Evolutionary conservation across 2,113 vertebrate species (phyloP).

Genomic region (Peromyscus californicus): DNA sequence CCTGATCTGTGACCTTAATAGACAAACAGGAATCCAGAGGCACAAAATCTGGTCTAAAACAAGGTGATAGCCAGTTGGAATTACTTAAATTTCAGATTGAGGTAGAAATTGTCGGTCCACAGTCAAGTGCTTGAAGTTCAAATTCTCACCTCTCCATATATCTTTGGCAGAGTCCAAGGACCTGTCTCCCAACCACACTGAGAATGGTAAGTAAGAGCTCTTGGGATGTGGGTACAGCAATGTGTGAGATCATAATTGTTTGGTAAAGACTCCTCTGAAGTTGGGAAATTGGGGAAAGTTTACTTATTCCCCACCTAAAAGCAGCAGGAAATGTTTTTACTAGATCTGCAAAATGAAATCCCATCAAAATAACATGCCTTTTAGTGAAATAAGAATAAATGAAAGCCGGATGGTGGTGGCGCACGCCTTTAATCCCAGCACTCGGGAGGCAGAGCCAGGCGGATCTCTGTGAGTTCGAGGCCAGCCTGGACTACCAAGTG

Average conservation of each 20-base stretch:
- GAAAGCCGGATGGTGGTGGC: too few relatives aligned
- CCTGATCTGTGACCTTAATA: neutral
- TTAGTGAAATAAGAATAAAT: too few relatives aligned
- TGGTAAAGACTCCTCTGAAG: neutral
- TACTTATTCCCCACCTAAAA: neutral
- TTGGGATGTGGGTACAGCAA: neutral
- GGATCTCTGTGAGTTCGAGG: too few relatives aligned
- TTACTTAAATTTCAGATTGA: neutral
- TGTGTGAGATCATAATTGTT: neutral
- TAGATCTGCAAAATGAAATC: neutral
- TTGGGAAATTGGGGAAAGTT: rapidly evolving
- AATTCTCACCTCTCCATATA: neutral
- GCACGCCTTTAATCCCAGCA: too few relatives aligned
- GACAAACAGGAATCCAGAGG: neutral
- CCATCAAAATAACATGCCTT: neutral
- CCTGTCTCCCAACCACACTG: neutral
- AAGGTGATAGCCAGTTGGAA: neutral
- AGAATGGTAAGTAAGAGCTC: neutral
- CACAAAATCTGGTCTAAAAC: neutral
- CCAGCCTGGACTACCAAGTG: too few relatives aligned
- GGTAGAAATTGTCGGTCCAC: neutral
- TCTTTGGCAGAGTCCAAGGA: neutral
- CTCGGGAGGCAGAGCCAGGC: too few relatives aligned
- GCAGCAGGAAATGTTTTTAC: neutral
- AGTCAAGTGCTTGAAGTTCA: neutral